Evolutionary conservation across 2,888 invertebrate species (phyloP), one percentile per base, ranked within the genome.

Genomic region (Buathra laborator): DNA sequence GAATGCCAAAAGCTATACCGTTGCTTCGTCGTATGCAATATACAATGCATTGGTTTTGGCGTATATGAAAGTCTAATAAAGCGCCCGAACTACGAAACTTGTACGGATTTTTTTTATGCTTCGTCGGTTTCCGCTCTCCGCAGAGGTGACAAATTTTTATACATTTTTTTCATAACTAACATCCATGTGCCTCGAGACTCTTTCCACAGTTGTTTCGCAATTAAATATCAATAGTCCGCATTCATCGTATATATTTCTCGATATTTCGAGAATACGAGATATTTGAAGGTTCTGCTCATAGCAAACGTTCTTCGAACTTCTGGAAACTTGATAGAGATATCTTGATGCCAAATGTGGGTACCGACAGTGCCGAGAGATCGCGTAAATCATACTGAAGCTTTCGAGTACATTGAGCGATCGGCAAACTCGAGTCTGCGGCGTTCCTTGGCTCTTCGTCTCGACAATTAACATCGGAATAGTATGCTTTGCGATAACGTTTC

Each of bases 1-100:
- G 12, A 1, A 16, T 29, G 87, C 89, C 90, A 89, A 37, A 70
- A 44, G 29, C 83, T 81, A 79, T 83, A 66, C 19, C 70, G 66
- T 56, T 70, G 64, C 70, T 70, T 59, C 46, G 44, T 51, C 46
- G 74, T 29, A 68, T 37, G 67, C 46, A 75, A 6, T 53, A 14
- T 43, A 12, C 37, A 12, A 16, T 70, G 43, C 66, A 59, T 16
- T n/a, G 19, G 9, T 32, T 14, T 56, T 43, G 56, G 24, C n/a
- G 14, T 48, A 48, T 48, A 29, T 48, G 46, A 48, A 1, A n/a
- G 48, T 3, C 10, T 4, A 19, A 56, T 56, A 3, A 12, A 56
- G 56, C 4, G 19, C 56, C 19, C 37, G 37, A 37, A 9, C 37
- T 37, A 9, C 4, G 24, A 56, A 56, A 19, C 53, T 56, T 56